phyloP scores from a whole-genome alignment of 2,113 vertebrate species.

The Stomatorhinus ivindoensis region DNA sequence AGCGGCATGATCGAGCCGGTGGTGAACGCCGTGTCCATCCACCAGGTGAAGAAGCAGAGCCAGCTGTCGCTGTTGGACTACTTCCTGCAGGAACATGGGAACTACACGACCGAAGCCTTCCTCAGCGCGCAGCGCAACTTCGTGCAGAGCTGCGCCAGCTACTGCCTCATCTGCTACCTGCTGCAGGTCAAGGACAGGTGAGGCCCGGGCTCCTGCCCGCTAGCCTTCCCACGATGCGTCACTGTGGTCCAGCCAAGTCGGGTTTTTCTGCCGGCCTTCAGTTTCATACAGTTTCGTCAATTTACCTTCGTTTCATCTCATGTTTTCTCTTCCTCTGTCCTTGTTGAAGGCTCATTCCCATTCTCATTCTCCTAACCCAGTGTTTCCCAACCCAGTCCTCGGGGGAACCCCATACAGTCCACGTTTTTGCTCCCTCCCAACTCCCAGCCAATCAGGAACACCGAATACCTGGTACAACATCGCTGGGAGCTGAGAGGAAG shows the following conservation, averaged over 20 bases:
- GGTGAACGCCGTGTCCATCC: constrained; percentile 88
- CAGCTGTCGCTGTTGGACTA: constrained; percentile 85
- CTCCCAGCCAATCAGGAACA: too few relatives aligned
- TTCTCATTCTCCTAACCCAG: neutral
- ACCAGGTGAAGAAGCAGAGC: constrained; percentile 94
- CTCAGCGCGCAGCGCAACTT: constrained; percentile 88
- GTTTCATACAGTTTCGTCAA: neutral
- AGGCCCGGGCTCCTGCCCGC: neutral
- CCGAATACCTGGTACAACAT: too few relatives aligned
- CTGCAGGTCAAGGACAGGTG: constrained; percentile 95
- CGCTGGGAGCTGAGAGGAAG: too few relatives aligned
- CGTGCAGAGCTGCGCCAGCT: constrained; percentile 85
- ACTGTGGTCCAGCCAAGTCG: neutral
- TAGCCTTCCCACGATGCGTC: neutral
- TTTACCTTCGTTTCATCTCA: neutral
- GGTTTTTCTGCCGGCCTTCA: neutral
- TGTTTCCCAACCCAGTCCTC: too few relatives aligned
- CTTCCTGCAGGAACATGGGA: constrained; percentile 86
- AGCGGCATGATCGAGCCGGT: constrained; percentile 96
- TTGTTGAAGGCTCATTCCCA: neutral
- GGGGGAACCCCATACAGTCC: too few relatives aligned
- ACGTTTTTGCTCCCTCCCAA: too few relatives aligned
- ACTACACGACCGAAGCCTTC: constrained; percentile 75
- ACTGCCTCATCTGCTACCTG: constrained; percentile 90
- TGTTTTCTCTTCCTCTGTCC: neutral